Conservation (phyloP, 2,888 invertebrate genomes). For the Elgonia sp. region DNA sequence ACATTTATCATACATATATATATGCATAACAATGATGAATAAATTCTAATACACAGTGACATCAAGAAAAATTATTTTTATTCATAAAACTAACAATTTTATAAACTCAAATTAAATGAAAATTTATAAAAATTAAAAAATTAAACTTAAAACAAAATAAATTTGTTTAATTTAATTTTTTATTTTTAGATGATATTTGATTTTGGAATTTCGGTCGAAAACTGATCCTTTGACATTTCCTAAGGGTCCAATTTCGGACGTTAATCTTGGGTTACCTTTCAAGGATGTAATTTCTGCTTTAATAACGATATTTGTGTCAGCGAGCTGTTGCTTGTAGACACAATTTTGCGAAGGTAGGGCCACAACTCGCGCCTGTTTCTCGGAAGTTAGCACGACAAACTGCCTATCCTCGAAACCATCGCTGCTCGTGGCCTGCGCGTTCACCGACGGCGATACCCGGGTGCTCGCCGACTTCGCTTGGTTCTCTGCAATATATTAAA, state of each 20-base stretch:
- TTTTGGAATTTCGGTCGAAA: background rate
- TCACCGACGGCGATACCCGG: conserved; percentile 93
- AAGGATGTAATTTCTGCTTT: conserved; percentile 97
- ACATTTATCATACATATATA: too few species aligned
- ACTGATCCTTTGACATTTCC: conserved; percentile 42
- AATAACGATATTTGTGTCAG: conserved; percentile 97
- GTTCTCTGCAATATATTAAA: conserved; percentile 80
- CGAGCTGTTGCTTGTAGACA: conserved; percentile 96
- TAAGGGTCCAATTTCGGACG: conserved; percentile 13
- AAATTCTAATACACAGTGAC: too few species aligned
- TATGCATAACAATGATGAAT: too few species aligned
- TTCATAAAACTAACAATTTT: too few species aligned
- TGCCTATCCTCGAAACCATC: conserved; percentile 93
- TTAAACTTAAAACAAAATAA: too few species aligned
- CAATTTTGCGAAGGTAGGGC: conserved; percentile 98
- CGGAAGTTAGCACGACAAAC: conserved; percentile 97
- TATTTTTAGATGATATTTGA: background rate
- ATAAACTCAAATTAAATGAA: too few species aligned
- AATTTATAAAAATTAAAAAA: too few species aligned
- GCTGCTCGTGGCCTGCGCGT: conserved; percentile 86
- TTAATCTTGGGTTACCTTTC: conserved; percentile 90
- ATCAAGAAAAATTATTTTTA: too few species aligned
- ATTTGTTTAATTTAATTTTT: too few species aligned
- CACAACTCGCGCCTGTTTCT: conserved; percentile 97
- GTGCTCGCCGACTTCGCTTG: conserved; percentile 86